These are phyloP conservation scores for Drosophila nigricruria DNA, from an alignment of 2,888 invertebrate species.

Conservation along the genomic window DNA sequence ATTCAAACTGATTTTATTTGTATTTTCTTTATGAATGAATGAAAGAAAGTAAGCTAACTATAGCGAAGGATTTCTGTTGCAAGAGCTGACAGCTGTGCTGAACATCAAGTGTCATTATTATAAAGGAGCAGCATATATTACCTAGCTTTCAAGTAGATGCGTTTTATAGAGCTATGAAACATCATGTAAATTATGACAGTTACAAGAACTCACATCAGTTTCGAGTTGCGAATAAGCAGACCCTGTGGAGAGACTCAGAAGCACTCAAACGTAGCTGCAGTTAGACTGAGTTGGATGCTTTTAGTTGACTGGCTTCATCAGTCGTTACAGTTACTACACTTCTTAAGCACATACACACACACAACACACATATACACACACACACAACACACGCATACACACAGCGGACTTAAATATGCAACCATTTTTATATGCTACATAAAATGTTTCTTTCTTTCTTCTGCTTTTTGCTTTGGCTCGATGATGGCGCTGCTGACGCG, in stretches of 20 bases:
- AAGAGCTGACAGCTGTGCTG: background rate
- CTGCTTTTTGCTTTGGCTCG: slow-evolving; percentile 27
- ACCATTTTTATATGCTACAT: slow-evolving; percentile 63
- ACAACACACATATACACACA: slow-evolving; percentile 12
- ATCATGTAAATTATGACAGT: slow-evolving; percentile 51
- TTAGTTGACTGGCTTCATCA: slow-evolving; percentile 56
- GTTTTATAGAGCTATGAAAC: background rate
- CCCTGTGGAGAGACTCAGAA: slow-evolving; percentile 31
- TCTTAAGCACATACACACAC: slow-evolving; percentile 47
- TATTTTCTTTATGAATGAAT: too few relatives aligned
- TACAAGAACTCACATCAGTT: slow-evolving; percentile 38
- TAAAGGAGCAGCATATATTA: background rate
- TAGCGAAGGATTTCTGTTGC: background rate
- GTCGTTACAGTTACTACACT: slow-evolving; percentile 53
- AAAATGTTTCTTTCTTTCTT: slow-evolving; percentile 58
- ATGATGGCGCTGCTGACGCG: slow-evolving; percentile 56
- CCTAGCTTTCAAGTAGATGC: slow-evolving; percentile 6
- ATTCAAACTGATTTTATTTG: too few relatives aligned
- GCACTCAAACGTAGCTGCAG: slow-evolving; percentile 42
- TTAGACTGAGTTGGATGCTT: slow-evolving; percentile 18
- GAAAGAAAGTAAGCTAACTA: too few relatives aligned
- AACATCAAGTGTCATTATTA: slow-evolving; percentile 6
- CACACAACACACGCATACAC: slow-evolving; percentile 5
- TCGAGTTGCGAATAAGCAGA: slow-evolving; percentile 37
- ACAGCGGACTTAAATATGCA: slow-evolving; percentile 66